Evolutionary conservation across 2,113 vertebrate species (phyloP), one percentile per base, ranked within the genome.

Genomic region (Erpornis zantholeuca): DNA sequence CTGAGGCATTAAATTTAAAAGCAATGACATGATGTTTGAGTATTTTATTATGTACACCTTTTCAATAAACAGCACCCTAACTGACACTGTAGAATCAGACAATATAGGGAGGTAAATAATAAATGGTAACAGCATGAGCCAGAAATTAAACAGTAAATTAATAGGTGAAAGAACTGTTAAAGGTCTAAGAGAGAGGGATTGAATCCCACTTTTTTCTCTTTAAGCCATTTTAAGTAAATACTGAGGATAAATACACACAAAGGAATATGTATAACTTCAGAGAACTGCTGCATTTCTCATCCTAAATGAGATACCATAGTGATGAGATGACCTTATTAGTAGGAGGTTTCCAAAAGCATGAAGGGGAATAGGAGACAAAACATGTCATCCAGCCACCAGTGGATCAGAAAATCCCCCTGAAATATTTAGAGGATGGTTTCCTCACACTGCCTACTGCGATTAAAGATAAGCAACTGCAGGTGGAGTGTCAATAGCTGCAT

Each of bases 101-200:
- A 69, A 82, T 85, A 92, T 7, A 66, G 18, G 35, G 27, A 71
- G 22, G 38, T 91, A 96, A 96, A 77, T 85, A 96, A 88, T 83
- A 81, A 81, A 91, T 49, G 18, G 10, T 35, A 89, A 52, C 56
- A 68, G 7, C 16, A 54, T 12, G 66, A 93, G 33, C 38, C 33
- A 85, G 33, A 93, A 92, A 86, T 53, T n/a, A 71, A 69, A 44
- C 17, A 65, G 14, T 59, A 75, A 90, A 80, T 29, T 80, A 54
- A 79, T 2, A 42, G 5, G 15, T 71, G 60, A 86, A 86, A 83
- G 44, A 57, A 70, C 75, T 45, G 8, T 40, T 56, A 50, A 91
- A 69, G 12, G 36, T 56, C 38, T 63, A 72, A 59, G 7, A n/a
- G 8, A 91, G 22, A 18, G 6, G 7, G 15, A 24, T 13, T 79